These are phyloP conservation scores for Glaucidium brasilianum DNA, from an alignment of 2,113 vertebrate genomes.

Conservation along the genomic window DNA sequence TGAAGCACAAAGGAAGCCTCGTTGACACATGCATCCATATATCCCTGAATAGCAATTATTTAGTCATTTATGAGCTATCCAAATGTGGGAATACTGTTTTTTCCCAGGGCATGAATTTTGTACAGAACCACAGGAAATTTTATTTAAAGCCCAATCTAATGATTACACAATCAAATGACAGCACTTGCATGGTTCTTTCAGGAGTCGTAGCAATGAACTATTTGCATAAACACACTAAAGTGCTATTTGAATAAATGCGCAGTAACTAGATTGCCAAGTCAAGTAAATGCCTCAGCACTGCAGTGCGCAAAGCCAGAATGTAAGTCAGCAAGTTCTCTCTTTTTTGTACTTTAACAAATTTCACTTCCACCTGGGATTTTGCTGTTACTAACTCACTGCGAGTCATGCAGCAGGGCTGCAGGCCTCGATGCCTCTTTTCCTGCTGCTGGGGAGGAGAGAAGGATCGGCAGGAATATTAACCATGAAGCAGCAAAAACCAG, in stretches of 20 bases:
- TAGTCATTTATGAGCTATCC: background rate
- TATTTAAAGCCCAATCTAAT: background rate
- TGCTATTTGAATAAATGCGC: background rate
- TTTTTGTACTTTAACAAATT: background rate
- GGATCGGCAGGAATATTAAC: background rate
- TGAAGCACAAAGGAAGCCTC: background rate
- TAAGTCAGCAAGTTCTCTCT: conserved; percentile 35
- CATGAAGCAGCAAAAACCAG: background rate
- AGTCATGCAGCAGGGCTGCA: background rate
- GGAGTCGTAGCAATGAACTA: background rate
- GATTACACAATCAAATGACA: background rate
- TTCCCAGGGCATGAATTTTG: background rate
- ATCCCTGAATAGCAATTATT: background rate
- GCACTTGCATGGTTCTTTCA: background rate
- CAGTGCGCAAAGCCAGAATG: conserved; percentile 14
- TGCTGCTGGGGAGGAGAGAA: background rate
- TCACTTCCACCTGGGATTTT: background rate
- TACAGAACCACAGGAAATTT: background rate
- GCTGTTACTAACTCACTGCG: fast-evolving
- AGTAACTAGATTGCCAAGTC: conserved; percentile 6
- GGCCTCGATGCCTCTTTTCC: background rate
- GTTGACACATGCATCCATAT: background rate
- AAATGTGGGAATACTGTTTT: background rate
- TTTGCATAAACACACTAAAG: conserved; percentile 39
- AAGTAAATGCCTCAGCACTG: background rate